A percentile compares a stretch with the other conserved stretches of the same genome.
Conservation (phyloP, 2,797 vertebrate genomes). For the Enteromius radiatus region DNA sequence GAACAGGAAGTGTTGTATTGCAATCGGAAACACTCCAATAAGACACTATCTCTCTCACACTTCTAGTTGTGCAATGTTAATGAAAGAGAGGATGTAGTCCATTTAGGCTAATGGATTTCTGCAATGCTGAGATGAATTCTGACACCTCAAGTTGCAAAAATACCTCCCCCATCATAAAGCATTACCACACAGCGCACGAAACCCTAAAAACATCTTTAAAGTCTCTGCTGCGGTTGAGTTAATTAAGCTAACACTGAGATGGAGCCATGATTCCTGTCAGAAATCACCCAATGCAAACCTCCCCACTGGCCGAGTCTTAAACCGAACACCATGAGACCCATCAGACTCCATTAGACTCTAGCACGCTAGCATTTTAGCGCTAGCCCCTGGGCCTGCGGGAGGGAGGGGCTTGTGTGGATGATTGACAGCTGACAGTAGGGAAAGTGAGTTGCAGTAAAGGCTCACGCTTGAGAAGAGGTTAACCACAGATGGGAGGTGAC, state of each 20-base stretch:
- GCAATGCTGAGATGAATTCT: conserved; percentile 19
- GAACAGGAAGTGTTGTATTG: not conserved
- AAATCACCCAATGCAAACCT: conserved; percentile 2
- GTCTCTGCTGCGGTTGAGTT: conserved; percentile 33
- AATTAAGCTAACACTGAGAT: conserved; percentile 31
- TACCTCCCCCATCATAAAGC: conserved; percentile 27
- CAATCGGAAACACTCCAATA: not conserved
- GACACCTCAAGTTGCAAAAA: conserved; percentile 12
- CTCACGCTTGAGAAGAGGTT: conserved; percentile 50
- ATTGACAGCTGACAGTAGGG: conserved; percentile 56
- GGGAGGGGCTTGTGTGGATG: conserved; percentile 40
- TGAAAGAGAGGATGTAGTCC: not conserved
- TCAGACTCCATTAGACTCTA: conserved; percentile 47
- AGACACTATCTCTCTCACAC: not conserved
- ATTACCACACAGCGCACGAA: not conserved
- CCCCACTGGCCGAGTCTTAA: conserved; percentile 24
- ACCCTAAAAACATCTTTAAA: conserved; percentile 47
- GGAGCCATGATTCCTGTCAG: conserved; percentile 34
- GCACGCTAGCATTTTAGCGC: conserved; percentile 31
- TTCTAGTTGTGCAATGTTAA: not conserved
- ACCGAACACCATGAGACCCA: conserved; percentile 36
- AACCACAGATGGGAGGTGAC: conserved; percentile 48
- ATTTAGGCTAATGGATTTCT: not conserved
- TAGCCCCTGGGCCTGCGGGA: conserved; percentile 20
- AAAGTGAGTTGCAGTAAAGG: conserved; percentile 43